These are phyloP conservation scores for Cinclus cinclus DNA, from an alignment of 2,113 vertebrate genomes.

Conservation along the genomic window DNA sequence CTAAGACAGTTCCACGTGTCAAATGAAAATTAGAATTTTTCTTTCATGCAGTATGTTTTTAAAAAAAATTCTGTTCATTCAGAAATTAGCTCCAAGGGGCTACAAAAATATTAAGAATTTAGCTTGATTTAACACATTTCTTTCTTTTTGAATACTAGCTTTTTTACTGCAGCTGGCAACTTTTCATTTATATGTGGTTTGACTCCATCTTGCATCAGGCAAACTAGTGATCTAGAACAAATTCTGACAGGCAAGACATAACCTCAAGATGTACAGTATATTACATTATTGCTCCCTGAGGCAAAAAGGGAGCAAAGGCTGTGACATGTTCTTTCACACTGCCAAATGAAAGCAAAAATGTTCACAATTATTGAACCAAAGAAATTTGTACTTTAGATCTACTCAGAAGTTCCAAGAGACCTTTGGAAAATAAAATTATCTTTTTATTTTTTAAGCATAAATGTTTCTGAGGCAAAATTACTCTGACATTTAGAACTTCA, in stretches of 20 bases:
- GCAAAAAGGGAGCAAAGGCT: neutral
- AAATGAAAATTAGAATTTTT: neutral
- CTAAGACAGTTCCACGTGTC: neutral
- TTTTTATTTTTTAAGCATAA: neutral
- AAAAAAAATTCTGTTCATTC: neutral
- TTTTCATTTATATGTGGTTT: neutral
- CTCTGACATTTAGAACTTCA: neutral
- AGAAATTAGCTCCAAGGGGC: neutral
- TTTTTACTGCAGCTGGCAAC: neutral
- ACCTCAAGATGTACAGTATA: neutral
- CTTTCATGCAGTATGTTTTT: neutral
- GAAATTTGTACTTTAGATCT: neutral
- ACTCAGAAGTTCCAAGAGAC: neutral
- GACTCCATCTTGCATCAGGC: neutral
- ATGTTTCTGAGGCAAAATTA: neutral
- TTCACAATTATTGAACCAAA: neutral
- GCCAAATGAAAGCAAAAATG: neutral
- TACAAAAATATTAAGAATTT: neutral
- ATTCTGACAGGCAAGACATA: neutral
- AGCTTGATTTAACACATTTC: neutral
- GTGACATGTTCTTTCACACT: neutral
- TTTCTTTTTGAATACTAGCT: neutral
- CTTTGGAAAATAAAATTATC: neutral
- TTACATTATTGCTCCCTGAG: neutral
- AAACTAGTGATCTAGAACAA: slow-evolving; percentile 3